phyloP scores from a whole-genome alignment of 92 coral and sea anemone species.

The Pocillopora meandrina region DNA sequence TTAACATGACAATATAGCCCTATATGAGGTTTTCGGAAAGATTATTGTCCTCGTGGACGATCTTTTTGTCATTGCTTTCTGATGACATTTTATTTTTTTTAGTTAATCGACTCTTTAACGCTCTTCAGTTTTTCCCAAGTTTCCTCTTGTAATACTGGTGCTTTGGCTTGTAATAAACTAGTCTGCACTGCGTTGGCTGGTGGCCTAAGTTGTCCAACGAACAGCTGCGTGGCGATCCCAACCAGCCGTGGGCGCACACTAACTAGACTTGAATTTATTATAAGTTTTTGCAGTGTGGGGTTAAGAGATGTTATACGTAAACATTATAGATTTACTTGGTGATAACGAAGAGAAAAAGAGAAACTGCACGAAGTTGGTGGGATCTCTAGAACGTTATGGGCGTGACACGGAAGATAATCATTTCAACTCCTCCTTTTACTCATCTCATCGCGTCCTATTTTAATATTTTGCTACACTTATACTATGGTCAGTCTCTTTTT shows the following conservation, averaged over 20 bases:
- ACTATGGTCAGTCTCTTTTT: not conserved
- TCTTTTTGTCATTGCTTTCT: not conserved
- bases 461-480: not conserved
- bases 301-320: not conserved
- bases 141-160: not conserved
- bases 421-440: not conserved
- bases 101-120: not conserved
- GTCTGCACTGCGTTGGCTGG: constrained; percentile 5
- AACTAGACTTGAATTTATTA: constrained; percentile 31
- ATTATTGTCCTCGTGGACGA: not conserved
- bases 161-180: not conserved
- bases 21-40: constrained; percentile 4
- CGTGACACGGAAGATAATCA: constrained; percentile 10
- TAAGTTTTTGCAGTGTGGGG: not conserved
- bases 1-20: not conserved
- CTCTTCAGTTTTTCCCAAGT: not conserved
- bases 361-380: not conserved
- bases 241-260: constrained; percentile 36
- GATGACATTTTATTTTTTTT: too few species aligned
- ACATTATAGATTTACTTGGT: not conserved
- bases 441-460: not conserved
- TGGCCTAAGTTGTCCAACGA: not conserved
- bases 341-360: not conserved
- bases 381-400: not conserved
- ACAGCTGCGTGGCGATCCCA: constrained; percentile 22